Conservation (phyloP, 2,888 invertebrate species). For the Pinctada fucata region DNA sequence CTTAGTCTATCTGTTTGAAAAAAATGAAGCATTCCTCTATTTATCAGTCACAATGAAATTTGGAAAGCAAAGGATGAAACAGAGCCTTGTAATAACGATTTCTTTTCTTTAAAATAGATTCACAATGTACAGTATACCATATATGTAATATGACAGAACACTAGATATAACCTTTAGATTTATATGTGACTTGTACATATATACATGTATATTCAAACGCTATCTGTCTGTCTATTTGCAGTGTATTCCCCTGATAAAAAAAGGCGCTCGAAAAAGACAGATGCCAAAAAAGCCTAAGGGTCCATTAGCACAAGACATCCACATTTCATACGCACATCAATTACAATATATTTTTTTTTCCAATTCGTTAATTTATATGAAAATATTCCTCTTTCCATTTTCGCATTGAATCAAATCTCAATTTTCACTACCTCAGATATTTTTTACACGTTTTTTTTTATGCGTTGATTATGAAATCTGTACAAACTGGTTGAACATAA, state of each 20-base stretch:
- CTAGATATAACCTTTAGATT: too few relatives aligned
- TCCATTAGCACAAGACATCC: background rate
- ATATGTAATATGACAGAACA: too few relatives aligned
- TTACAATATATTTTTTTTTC: background rate
- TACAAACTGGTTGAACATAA: background rate
- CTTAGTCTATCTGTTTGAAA: too few relatives aligned
- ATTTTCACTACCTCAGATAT: background rate
- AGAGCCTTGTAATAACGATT: too few relatives aligned
- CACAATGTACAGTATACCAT: too few relatives aligned
- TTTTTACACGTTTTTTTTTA: too few relatives aligned
- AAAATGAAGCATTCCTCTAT: too few relatives aligned
- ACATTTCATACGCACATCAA: background rate
- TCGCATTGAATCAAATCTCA: too few relatives aligned
- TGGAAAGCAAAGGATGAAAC: too few relatives aligned
- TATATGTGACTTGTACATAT: background rate
- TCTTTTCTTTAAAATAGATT: too few relatives aligned
- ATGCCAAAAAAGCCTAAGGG: background rate
- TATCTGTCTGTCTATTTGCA: slow-evolving; percentile 43
- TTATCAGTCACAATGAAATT: too few relatives aligned
- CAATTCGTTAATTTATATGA: background rate
- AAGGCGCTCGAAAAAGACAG: slow-evolving; percentile 23
- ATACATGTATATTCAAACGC: background rate
- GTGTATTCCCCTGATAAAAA: slow-evolving; percentile 41
- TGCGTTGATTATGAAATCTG: background rate
- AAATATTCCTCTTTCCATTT: background rate